Percentiles rank a stretch among this genome's conserved stretches.
Evolutionary conservation across 2,888 invertebrate species (phyloP).

Genomic region (Spatulosminthurus flaviceps): DNA sequence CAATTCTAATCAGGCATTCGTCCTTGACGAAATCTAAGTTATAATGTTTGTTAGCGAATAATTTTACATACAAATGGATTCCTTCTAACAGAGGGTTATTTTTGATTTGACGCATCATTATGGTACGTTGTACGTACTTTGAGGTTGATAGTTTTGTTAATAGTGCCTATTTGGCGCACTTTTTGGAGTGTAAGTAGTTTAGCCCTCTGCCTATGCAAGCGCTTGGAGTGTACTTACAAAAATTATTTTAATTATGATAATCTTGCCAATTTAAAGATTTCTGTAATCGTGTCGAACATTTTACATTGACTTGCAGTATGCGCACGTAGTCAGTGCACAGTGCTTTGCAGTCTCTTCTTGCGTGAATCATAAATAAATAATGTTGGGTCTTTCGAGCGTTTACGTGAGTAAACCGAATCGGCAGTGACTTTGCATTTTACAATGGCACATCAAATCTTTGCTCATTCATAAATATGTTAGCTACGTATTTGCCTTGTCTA

Average conservation of each 20-base stretch:
- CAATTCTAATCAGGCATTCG: too few relatives aligned
- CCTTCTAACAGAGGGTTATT: neutral
- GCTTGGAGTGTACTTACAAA: too few relatives aligned
- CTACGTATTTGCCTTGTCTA: too few relatives aligned
- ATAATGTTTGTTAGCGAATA: too few relatives aligned
- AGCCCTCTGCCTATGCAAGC: neutral
- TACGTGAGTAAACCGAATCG: constrained; percentile 14
- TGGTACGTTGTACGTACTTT: constrained; percentile 2
- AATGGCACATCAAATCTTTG: neutral
- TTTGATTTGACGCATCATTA: constrained; percentile 1
- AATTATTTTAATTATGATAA: too few relatives aligned
- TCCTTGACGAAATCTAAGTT: too few relatives aligned
- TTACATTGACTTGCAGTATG: neutral
- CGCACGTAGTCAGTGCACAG: neutral
- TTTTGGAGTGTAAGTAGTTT: neutral
- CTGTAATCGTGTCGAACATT: neutral
- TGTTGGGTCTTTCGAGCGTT: constrained; percentile 1
- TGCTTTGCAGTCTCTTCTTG: neutral
- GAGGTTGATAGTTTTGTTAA: neutral
- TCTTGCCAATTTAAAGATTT: neutral
- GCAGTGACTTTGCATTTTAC: neutral
- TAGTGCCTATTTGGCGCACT: neutral
- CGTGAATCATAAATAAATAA: neutral
- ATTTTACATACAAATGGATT: neutral
- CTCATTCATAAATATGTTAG: neutral